Base-by-base conservation (phyloP, 2,797 vertebrate species). In the Chiloscyllium punctatum region DNA sequence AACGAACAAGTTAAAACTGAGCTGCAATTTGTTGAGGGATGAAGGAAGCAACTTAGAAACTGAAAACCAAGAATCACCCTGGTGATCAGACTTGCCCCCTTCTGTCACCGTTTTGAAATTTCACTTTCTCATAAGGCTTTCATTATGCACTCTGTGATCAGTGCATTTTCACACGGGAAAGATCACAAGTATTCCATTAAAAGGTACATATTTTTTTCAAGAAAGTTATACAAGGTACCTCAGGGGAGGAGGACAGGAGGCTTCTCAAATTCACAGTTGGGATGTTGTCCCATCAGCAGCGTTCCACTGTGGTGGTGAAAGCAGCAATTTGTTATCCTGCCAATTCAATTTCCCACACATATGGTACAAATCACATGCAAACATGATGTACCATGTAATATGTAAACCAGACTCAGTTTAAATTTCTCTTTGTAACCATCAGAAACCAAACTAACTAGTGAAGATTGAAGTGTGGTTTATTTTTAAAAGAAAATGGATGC, bases 321-420 rank as follows among this genome's bases (percentile, higher is more conserved):
- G 18, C 69, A 53, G 94, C 27, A 71, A 77, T 95, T 48, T 77
- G 51, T 77, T 95, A 95, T 53, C 42, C 30, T 95, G 94, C 6
- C 71, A 95, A 51, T n/a, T 95, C 94, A 77, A 95, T 77, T 74
- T 53, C 94, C 94, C 94, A 74, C 42, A 72, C 94, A 95, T 95
- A 37, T 95, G 94, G 94, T 74, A 57, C 16, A 95, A 95, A 95
- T 95, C 94, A 95, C 94, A 94, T 30, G 33, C 69, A 94, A 74
- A 51, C 94, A 95, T 77, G 51, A 72, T 51, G 94, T 33, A 69
- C 42, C 94, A 74, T 77, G 72, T 53, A 74, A 77, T 77, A 95
- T 9, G 30, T 53, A 95, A 74, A 95, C 94, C 71, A 74, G 69
- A 77, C 71, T 95, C 30, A 8, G 62, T 13, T 92, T 69, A 68